Conservation (phyloP, 2,888 invertebrate genomes). For the Dolichopus griseipennis region DNA sequence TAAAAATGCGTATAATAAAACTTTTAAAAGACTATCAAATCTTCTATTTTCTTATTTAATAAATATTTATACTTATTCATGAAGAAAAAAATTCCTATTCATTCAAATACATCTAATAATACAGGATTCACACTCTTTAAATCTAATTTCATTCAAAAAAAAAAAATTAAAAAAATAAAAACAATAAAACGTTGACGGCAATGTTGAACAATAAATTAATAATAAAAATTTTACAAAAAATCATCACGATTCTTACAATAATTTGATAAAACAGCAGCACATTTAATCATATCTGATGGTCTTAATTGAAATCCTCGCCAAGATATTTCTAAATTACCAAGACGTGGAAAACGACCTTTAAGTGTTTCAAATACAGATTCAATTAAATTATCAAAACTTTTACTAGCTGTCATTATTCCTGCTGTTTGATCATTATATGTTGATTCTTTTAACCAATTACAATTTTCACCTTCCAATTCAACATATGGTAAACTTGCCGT, state of each 20-base stretch:
- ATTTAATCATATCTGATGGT: background rate
- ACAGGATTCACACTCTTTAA: too few relatives aligned
- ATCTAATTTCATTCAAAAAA: too few relatives aligned
- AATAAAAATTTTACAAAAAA: background rate
- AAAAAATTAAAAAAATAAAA: too few relatives aligned
- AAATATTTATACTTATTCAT: too few relatives aligned
- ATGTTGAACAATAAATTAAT: too few relatives aligned
- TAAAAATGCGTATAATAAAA: too few relatives aligned
- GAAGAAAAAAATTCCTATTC: too few relatives aligned
- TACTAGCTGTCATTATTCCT: background rate
- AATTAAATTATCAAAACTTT: conserved; percentile 2
- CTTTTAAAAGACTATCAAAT: too few relatives aligned
- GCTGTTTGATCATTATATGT: conserved; percentile 1
- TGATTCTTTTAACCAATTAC: background rate
- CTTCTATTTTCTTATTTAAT: too few relatives aligned
- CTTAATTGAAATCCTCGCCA: conserved; percentile 1
- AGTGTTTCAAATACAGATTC: background rate
- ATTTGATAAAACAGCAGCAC: conserved; percentile 1
- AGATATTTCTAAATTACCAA: conserved; percentile 1
- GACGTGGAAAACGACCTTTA: background rate
- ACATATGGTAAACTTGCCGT: background rate
- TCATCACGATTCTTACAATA: conserved; percentile 1
- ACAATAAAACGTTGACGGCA: too few relatives aligned
- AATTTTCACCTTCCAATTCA: background rate
- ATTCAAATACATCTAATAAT: too few relatives aligned